Conservation (phyloP, 1,140 invertebrate species). For the Neodiprion pinetum region DNA sequence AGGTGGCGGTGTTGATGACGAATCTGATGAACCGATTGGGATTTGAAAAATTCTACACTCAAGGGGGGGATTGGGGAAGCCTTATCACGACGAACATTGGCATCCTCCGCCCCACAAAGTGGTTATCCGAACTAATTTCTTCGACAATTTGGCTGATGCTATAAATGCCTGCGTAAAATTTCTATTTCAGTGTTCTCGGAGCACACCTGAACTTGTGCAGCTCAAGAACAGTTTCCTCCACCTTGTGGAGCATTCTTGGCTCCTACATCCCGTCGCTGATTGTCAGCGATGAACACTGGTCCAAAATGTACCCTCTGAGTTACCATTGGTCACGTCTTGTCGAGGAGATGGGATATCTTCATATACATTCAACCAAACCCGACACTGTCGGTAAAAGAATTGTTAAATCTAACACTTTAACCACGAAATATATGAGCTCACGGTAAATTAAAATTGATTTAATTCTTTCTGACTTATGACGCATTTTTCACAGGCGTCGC, state of each 20-base stretch:
- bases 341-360: conserved; percentile 80
- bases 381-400: conserved; percentile 79
- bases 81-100: conserved; percentile 68
- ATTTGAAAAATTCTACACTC: conserved; percentile 77
- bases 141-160: no score
- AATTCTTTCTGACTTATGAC: not conserved
- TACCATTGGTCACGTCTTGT: conserved; percentile 61
- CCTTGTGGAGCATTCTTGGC: conserved; percentile 64
- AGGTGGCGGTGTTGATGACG: conserved; percentile 77
- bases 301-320: conserved; percentile 70
- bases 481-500: conserved; percentile 61
- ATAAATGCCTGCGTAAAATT: no score
- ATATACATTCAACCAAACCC: conserved; percentile 88
- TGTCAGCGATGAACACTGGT: conserved; percentile 62
- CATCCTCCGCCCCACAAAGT: conserved; percentile 72
- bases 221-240: conserved; percentile 45
- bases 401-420: not conserved
- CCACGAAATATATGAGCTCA: no score
- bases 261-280: conserved; percentile 65
- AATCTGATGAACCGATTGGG: conserved; percentile 86
- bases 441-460: no score
- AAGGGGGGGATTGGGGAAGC: conserved; percentile 88
- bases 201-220: conserved; percentile 72
- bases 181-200: conserved; percentile 65
- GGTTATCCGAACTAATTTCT: conserved; percentile 11